A percentile compares a stretch with the other conserved stretches of the same genome.
These are phyloP conservation scores for Amblyopsis hoosieri DNA, from an alignment of 2,797 vertebrate species.

Conservation along the genomic window DNA sequence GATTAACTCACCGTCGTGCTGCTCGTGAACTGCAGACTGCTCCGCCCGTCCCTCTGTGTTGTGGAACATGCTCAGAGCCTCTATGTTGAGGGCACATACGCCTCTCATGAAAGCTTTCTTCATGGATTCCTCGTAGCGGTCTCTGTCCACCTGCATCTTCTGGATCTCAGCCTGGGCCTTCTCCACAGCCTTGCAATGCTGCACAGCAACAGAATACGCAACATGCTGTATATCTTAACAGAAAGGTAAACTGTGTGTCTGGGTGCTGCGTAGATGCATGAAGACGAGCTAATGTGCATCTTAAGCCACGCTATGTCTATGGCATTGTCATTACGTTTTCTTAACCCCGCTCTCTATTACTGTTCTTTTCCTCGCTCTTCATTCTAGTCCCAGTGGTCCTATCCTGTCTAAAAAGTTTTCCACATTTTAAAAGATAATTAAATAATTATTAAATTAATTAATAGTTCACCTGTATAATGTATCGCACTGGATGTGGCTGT, in stretches of 20 bases:
- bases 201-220: background rate
- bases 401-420: conserved; percentile 1
- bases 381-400: background rate
- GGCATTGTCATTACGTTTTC: background rate
- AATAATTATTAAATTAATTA: background rate
- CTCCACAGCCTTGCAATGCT: conserved; percentile 84
- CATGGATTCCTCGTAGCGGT: conserved; percentile 90
- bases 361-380: background rate
- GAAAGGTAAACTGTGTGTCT: background rate
- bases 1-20: conserved; percentile 62
- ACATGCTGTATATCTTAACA: background rate
- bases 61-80: conserved; percentile 94
- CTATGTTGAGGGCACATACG: conserved; percentile 95
- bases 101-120: conserved; percentile 98
- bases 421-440: background rate
- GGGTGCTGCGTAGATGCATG: no score
- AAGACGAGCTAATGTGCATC: background rate
- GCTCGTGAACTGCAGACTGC: conserved; percentile 61
- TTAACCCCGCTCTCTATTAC: background rate
- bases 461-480: background rate
- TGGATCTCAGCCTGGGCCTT: conserved; percentile 85
- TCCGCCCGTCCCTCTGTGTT: conserved; percentile 73
- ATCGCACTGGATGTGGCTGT: background rate
- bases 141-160: conserved; percentile 84
- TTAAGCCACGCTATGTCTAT: background rate